Percentiles rank a stretch among this genome's conserved stretches.
phyloP scores from a whole-genome alignment of 1,140 invertebrate genomes.

The Lerema accius region DNA sequence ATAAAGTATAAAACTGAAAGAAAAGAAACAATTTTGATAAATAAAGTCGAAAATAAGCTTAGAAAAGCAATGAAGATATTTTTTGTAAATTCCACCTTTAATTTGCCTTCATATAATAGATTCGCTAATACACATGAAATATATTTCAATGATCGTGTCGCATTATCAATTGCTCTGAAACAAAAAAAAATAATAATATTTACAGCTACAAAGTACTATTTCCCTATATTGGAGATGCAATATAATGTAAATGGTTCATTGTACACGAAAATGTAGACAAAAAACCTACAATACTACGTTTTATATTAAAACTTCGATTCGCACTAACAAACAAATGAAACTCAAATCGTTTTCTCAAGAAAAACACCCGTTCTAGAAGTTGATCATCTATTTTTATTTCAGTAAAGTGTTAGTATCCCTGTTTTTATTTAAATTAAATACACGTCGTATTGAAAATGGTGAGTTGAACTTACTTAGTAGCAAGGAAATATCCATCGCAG shows the following conservation, averaged over 20 bases:
- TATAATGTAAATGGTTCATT: too few species aligned
- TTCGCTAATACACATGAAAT: conserved; percentile 19
- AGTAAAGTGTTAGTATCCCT: too few species aligned
- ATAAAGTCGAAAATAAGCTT: conserved; percentile 2
- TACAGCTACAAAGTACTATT: too few species aligned
- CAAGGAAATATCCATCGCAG: conserved; percentile 39
- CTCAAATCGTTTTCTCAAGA: background rate
- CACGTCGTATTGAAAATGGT: too few species aligned
- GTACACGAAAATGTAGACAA: too few species aligned
- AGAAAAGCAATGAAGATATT: background rate
- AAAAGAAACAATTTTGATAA: background rate
- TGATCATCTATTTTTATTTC: too few species aligned
- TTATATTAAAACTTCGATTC: too few species aligned
- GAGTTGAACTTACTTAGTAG: conserved; percentile 35
- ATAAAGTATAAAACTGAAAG: conserved; percentile 45
- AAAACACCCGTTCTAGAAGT: too few species aligned
- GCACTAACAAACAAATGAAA: too few species aligned
- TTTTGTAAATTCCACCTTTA: conserved; percentile 31
- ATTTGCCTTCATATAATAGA: conserved; percentile 39
- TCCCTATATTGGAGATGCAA: too few species aligned
- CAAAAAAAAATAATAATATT: conserved; percentile 2
- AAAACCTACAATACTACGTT: too few species aligned
- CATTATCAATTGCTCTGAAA: conserved; percentile 34
- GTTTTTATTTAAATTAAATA: too few species aligned
- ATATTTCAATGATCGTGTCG: conserved; percentile 19